A percentile compares a stretch with the other conserved stretches of the same genome.
phyloP scores from a whole-genome alignment of 2,888 invertebrate species.

The Neuroscelio doddi region DNA sequence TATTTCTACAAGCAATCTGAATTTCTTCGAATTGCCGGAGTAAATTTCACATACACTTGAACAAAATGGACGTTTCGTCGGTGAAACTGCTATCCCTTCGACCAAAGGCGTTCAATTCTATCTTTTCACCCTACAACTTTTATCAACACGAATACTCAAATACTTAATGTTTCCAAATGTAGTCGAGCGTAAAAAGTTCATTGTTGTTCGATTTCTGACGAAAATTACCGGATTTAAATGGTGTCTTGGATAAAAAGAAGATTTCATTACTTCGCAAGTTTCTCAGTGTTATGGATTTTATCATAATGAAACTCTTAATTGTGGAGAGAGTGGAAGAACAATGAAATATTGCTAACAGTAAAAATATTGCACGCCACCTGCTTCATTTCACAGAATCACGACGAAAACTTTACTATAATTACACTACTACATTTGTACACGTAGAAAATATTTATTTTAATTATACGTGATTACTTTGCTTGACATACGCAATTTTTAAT shows the following conservation, averaged over 20 bases:
- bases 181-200: constrained; percentile 19
- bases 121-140: not conserved
- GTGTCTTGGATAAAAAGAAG: not conserved
- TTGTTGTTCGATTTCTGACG: constrained; percentile 27
- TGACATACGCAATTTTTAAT: no score
- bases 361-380: no score
- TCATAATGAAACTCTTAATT: no score
- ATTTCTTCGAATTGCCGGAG: no score
- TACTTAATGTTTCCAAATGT: not conserved
- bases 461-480: no score
- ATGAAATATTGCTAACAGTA: no score
- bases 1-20: no score
- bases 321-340: no score
- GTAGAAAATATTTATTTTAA: no score
- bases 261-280: constrained; percentile 41
- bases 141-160: not conserved
- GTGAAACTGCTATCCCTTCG: constrained; percentile 12
- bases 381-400: no score
- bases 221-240: constrained; percentile 13
- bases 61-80: constrained; percentile 5
- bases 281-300: constrained; percentile 5
- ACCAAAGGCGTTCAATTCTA: constrained; percentile 2
- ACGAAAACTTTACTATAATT: no score
- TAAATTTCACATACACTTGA: not conserved
- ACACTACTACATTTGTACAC: no score